Conservation (phyloP, 64 coral and sea anemone species). For the Anthopleura sola region DNA sequence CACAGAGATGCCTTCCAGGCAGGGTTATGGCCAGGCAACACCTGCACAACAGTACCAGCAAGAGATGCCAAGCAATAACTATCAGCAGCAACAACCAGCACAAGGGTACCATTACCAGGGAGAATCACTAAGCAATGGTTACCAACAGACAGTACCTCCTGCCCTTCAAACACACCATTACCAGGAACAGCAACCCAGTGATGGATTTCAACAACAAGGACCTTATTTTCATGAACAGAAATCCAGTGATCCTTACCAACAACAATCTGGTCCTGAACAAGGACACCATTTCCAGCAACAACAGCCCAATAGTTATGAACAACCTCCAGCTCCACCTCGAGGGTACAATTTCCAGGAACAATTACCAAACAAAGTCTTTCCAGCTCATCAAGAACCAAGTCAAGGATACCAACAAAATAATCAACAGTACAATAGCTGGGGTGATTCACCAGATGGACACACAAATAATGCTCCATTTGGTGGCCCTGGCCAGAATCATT, state of each 20-base stretch:
- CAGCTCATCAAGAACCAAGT: not conserved
- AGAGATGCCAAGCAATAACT: not conserved
- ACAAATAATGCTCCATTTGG: not conserved
- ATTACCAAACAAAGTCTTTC: not conserved
- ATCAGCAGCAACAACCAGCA: not conserved
- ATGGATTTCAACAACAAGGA: not conserved
- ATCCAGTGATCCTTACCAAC: not conserved
- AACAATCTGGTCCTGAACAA: not conserved
- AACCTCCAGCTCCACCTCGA: not conserved
- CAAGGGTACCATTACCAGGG: not conserved
- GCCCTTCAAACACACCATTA: no score
- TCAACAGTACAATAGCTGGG: constrained; percentile 4
- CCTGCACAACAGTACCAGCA: not conserved
- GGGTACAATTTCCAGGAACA: not conserved
- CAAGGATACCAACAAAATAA: not conserved
- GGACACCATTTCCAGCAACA: constrained; percentile 5
- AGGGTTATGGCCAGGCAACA: not conserved
- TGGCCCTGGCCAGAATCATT: not conserved
- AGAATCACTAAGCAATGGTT: not conserved
- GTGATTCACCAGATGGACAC: not conserved
- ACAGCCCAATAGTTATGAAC: not conserved
- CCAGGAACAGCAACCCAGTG: not conserved
- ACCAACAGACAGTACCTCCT: not conserved
- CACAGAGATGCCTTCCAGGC: not conserved
- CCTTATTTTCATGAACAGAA: not conserved